Evolutionary conservation across 2,797 vertebrate genomes (phyloP), one percentile per base, ranked within the genome.

Genomic region (Acanthurus lineatus): DNA sequence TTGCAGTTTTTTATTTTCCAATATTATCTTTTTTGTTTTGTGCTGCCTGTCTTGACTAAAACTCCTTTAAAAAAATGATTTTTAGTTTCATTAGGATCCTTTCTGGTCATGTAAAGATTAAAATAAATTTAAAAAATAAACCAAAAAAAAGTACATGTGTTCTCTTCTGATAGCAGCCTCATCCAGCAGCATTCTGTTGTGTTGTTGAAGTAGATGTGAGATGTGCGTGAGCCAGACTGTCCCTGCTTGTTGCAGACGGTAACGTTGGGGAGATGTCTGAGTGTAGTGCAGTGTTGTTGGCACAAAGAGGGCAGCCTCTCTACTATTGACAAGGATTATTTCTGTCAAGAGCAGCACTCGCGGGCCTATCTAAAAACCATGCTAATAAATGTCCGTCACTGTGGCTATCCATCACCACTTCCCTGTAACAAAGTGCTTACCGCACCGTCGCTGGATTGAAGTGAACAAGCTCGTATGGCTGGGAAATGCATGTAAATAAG

Each of bases 381-480:
- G 82, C 85, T 93, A 94, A 94, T 95, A 92, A 89, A 92, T 90
- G 91, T 89, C 91, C 83, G 83, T 93, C 92, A 91, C 77, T 75
- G 56, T 28, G 52, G 71, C 86, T 90, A 92, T 95, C 89, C 90
- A 91, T 95, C 93, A 94, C 76, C 74, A 58, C 67, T 60, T 61
- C 70, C 63, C 69, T 45, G 87, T 65, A 84, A 86, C 84, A 88
- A 87, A 92, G 81, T 82, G 88, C 88, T 93, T 86, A 89, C 88
- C 88, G 82, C 87, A 84, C 83, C 73, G 48, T 79, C 82, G 84
- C 82, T 85, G 71, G 90, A 92, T 91, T 90, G 84, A 91, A 92
- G 88, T 87, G 93, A 95, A 94, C 91, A 91, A 88, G 86, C 70
- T 76, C 15, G 49, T 83, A 72, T 74, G 81, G 76, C 64, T 63